Conservation (phyloP, 2,797 vertebrate genomes). For the Leucoraja ocellata region DNA sequence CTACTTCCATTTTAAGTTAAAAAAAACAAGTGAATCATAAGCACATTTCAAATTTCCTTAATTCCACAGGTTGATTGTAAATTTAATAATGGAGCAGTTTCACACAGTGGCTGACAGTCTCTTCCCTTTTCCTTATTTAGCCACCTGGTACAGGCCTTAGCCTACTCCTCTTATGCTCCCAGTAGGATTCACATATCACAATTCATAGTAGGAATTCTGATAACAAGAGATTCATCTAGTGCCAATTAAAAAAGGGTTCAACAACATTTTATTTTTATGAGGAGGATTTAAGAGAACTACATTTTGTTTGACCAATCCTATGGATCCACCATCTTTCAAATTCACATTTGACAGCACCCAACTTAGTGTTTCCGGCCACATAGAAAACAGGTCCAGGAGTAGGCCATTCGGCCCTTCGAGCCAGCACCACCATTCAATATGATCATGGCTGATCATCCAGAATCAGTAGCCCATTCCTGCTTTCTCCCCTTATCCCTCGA, state of each 20-base stretch:
- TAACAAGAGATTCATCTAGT: neutral
- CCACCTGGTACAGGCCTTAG: neutral
- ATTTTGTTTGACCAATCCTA: neutral
- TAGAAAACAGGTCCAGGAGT: too few relatives aligned
- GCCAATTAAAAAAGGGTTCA: neutral
- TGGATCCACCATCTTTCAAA: neutral
- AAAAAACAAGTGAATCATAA: constrained; percentile 39
- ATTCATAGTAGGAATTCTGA: neutral
- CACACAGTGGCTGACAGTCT: neutral
- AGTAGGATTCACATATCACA: neutral
- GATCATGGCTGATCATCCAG: too few relatives aligned
- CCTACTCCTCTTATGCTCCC: neutral
- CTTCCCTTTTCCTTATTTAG: neutral
- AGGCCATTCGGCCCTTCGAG: too few relatives aligned
- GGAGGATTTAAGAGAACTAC: neutral
- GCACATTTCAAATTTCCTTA: constrained; percentile 41
- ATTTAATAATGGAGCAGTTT: constrained; percentile 44
- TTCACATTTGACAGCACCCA: neutral
- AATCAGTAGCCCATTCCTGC: too few relatives aligned
- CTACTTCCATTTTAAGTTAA: neutral
- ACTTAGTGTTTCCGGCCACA: neutral
- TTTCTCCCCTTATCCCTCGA: too few relatives aligned
- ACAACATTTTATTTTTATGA: neutral
- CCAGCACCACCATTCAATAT: too few relatives aligned
- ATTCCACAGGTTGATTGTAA: constrained; percentile 43